Percentiles rank a stretch among this genome's conserved stretches.
These are phyloP conservation scores for Cossypha caffra DNA, from an alignment of 2,797 vertebrate species.

Conservation along the genomic window DNA sequence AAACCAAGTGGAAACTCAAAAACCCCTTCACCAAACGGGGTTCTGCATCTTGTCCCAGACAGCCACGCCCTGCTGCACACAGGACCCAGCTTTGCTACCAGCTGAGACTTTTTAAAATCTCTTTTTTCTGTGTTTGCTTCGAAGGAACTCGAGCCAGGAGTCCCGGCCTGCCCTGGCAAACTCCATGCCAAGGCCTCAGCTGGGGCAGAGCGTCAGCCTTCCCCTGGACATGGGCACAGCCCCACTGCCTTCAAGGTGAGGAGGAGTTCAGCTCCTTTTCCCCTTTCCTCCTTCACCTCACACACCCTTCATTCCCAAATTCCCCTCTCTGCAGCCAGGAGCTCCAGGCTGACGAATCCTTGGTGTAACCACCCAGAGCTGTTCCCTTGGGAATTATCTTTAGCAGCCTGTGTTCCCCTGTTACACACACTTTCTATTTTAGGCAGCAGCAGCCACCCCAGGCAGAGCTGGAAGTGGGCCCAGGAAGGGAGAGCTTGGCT, in stretches of 20 bases:
- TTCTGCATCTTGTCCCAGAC: background rate
- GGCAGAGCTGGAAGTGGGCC: constrained; percentile 85
- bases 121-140: background rate
- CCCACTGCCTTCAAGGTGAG: constrained; percentile 88
- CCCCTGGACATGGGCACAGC: constrained; percentile 86
- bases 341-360: background rate
- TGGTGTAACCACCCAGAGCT: background rate
- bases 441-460: constrained; percentile 88
- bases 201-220: constrained; percentile 80
- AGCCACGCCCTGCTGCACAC: fast-evolving
- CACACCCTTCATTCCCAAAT: background rate
- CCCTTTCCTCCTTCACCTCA: background rate
- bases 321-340: background rate
- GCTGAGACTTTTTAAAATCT: background rate
- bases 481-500: constrained; percentile 82
- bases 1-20: background rate
- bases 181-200: constrained; percentile 82
- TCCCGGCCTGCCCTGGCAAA: constrained; percentile 85
- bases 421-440: background rate
- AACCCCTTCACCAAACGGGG: fast-evolving
- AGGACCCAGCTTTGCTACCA: background rate
- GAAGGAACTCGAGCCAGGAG: constrained; percentile 90
- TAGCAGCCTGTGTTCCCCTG: background rate
- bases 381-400: background rate
- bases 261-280: background rate